phyloP scores from a whole-genome alignment of 2,888 invertebrate species.

The Drosophila siamana region DNA sequence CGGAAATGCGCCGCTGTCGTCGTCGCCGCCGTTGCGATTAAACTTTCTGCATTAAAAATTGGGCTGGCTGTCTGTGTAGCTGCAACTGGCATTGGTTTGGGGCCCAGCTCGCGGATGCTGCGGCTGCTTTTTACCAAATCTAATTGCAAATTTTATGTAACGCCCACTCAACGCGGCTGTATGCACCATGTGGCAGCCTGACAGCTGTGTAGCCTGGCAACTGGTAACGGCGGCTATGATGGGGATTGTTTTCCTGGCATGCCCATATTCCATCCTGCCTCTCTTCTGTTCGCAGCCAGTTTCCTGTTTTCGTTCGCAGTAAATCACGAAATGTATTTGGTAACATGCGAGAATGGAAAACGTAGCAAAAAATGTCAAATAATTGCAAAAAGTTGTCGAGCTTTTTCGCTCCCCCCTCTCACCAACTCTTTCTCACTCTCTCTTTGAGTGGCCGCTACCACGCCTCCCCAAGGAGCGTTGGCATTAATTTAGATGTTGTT shows the following conservation, averaged over 20 bases:
- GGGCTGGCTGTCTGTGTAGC: constrained; percentile 1
- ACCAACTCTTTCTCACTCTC: constrained; percentile 45
- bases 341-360: constrained; percentile 28
- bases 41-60: constrained; percentile 76
- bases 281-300: neutral
- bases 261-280: neutral
- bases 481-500: constrained; percentile 69
- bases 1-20: constrained; percentile 67
- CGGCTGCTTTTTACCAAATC: constrained; percentile 69
- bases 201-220: neutral
- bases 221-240: neutral
- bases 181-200: constrained; percentile 47
- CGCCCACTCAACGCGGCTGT: constrained; percentile 39
- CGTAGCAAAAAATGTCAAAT: constrained; percentile 45
- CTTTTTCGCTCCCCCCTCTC: no score
- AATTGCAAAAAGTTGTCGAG: constrained; percentile 49
- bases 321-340: constrained; percentile 69
- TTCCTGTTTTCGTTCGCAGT: constrained; percentile 61
- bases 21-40: constrained; percentile 65
- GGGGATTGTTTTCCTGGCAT: constrained; percentile 34
- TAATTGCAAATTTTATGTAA: constrained; percentile 78
- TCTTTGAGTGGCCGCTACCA: constrained; percentile 3
- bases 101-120: constrained; percentile 46
- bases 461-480: constrained; percentile 21
- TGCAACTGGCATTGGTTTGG: constrained; percentile 23